These are phyloP conservation scores for Deladenus siricidicola DNA, from an alignment of 2,888 invertebrate genomes.

Conservation along the genomic window DNA sequence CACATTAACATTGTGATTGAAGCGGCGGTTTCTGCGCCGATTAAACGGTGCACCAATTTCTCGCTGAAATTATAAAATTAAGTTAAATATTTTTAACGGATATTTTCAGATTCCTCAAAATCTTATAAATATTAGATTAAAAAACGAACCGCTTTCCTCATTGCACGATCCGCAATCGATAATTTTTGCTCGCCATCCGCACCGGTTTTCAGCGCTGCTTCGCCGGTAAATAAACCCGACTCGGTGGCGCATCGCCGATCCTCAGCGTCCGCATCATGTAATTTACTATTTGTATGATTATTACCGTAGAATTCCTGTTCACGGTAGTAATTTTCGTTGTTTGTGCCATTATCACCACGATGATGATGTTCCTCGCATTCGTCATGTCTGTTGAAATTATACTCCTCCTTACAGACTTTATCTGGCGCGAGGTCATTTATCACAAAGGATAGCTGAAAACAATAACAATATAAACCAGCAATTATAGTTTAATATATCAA, in stretches of 20 bases:
- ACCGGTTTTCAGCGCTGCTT: too few species aligned
- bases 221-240: too few species aligned
- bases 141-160: neutral
- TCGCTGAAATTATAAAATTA: neutral
- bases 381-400: neutral
- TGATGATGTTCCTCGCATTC: too few species aligned
- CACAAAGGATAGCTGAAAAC: constrained; percentile 17
- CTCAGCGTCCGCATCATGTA: too few species aligned
- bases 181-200: too few species aligned
- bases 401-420: neutral
- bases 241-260: too few species aligned
- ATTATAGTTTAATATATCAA: too few species aligned
- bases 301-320: too few species aligned
- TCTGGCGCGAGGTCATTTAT: constrained; percentile 5
- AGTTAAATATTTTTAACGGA: neutral
- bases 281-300: too few species aligned
- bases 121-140: neutral
- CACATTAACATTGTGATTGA: neutral
- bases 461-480: neutral
- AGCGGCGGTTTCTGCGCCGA: neutral
- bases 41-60: neutral
- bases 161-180: neutral
- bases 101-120: neutral
- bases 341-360: too few species aligned
- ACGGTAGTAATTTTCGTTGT: too few species aligned